Base-by-base conservation (phyloP, 2,113 vertebrate species). In the Okapia johnstoni region DNA sequence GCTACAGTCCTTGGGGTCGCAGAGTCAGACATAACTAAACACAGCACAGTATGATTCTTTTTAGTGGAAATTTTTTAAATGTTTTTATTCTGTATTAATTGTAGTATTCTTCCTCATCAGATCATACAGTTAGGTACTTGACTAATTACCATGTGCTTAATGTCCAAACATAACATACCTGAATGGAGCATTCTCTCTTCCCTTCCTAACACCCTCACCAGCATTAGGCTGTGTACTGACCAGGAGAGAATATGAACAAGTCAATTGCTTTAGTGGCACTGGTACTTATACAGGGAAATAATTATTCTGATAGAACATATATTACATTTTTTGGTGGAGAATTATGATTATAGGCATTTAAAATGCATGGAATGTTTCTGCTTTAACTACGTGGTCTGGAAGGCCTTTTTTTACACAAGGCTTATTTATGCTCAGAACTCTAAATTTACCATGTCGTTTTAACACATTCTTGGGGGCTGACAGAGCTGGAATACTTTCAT, bases 101-200 rank as follows among this genome's bases (percentile, higher is more conserved):
- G 66, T 97, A 83, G 87, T 94, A 73, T 96, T 97, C 86, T 96
- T 60, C 97, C 97, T 94, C 93, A 95, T 94, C 90, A 97, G 97
- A 90, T 98, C 95, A 95, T 95, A 86, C 94, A 98, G 90, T 98
- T 98, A 98, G 93, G 87, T 91, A 96, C 86, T 98, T 94, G 91
- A 85, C 88, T 99, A 98, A 98, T 98, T 98, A 94, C 81, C 88
- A 86, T 60, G 96, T 98, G 96, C 85, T 98, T 97, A 95, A 94
- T 97, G 89, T 99, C 97, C 98, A 98, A 6, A 40, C 48, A 95
- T 94, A 92, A 97, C 94, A 85, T 88, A 85, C 85, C 92, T 97
- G 96, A 97, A 96, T 92, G 85, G 85, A 91, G n/a, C 40, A 5
- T 85, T 95, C 7, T 87, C 95, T 93, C 95, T 93, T 95, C 66